Base-by-base conservation (phyloP, 2,113 vertebrate genomes). In the Casuarius casuarius region DNA sequence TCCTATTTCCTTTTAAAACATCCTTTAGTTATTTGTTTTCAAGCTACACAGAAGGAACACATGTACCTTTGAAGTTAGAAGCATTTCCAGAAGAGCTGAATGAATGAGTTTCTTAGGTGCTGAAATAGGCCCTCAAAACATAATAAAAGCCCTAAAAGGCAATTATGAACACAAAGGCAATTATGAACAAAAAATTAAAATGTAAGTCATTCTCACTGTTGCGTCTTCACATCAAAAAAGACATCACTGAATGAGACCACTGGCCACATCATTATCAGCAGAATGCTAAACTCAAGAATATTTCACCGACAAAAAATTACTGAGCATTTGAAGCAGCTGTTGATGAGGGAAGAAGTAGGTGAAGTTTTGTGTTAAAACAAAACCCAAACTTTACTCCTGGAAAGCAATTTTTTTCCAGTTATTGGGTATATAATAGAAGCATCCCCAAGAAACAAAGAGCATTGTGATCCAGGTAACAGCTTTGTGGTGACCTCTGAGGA, bases 401-500 rank as follows among this genome's bases (percentile, higher is more conserved):
- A 63, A 26, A 58, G 56, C 15, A 51, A 85, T 82, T 42, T 93
- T 54, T 35, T 91, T 72, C 77, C 70, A 89, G 78, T 79, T 95
- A 97, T 94, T 79, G 92, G 90, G 85, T 92, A 92, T 59, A 82
- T 68, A 96, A 86, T 84, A 94, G 89, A 96, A 93, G 84, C 81
- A 97, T 92, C 84, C 56, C 86, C 67, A 85, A 95, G 89, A 94
- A 98, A 96, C 92, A 97, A 97, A 96, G 76, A 70, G 93, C 87
- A 95, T 19, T 90, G 78, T 87, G 68, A 95, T 92, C 92, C 95
- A 94, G 75, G 72, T 95, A 97, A 97, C 48, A 97, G 90, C 87
- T 94, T 97, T 93, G 95, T 66, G 61, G 90, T 97, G 95, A 98
- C 96, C 97, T 98, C 90, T 97, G 86, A 94, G 91, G 90, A 87